Conservation (phyloP, 1,140 invertebrate genomes). For the Lasioglossum albipes region DNA sequence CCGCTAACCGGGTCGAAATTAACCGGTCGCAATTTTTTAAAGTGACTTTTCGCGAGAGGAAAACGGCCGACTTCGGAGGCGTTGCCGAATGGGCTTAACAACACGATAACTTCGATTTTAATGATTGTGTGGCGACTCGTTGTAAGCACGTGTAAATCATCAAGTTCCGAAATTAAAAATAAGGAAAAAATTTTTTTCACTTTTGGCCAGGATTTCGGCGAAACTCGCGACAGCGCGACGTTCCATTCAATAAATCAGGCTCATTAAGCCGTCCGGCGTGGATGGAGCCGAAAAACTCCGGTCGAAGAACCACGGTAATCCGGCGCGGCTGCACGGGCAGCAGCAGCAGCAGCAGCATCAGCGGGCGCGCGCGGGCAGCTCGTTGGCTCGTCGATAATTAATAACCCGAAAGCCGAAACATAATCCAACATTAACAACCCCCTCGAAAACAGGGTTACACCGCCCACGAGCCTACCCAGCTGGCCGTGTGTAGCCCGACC, state of each 20-base stretch:
- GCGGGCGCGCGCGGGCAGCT: neutral
- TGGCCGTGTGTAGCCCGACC: neutral
- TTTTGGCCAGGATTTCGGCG: too few species aligned
- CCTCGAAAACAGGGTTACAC: neutral
- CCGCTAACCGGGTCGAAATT: neutral
- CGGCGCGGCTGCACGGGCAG: too few species aligned
- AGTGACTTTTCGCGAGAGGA: too few species aligned
- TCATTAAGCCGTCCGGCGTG: neutral
- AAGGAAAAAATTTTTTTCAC: too few species aligned
- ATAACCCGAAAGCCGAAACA: slow-evolving; percentile 38
- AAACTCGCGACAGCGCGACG: too few species aligned
- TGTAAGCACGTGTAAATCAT: too few species aligned
- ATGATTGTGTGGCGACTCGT: too few species aligned
- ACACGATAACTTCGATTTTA: too few species aligned
- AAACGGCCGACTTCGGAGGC: too few species aligned
- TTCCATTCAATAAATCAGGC: neutral
- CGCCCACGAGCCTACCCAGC: neutral
- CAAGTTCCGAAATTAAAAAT: too few species aligned
- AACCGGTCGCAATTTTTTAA: too few species aligned
- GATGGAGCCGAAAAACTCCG: neutral
- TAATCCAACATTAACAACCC: slow-evolving; percentile 46
- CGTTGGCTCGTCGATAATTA: slow-evolving; percentile 30
- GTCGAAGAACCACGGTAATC: slow-evolving; percentile 13
- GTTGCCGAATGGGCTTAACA: too few species aligned
- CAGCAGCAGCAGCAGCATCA: neutral